Percentiles rank a stretch among this genome's conserved stretches.
phyloP scores from a whole-genome alignment of 64 coral and sea anemone genomes.

The Montipora capricornis region DNA sequence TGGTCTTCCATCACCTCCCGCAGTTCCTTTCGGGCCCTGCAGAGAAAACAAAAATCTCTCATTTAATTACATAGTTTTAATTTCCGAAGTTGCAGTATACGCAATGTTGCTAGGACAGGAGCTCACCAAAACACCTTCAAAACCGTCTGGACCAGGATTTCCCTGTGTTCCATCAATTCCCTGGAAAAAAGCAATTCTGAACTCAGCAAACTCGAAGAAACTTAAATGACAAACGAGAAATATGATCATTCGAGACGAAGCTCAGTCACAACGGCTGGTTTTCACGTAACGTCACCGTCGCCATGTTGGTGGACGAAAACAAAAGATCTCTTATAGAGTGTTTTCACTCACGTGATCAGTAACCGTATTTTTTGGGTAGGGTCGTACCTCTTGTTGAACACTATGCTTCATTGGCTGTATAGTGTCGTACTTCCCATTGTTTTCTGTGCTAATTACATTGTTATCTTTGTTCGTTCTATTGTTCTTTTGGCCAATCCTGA shows the following conservation, averaged over 20 bases:
- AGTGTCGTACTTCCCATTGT: no score
- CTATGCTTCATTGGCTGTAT: no score
- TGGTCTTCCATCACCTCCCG: not conserved
- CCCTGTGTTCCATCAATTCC: not conserved
- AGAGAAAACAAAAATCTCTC: not conserved
- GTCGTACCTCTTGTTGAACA: no score
- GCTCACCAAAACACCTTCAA: slow-evolving; percentile 1
- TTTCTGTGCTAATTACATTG: no score
- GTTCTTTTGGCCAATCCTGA: no score
- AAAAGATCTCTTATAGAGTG: no score
- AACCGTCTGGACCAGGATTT: not conserved
- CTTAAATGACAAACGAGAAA: not conserved
- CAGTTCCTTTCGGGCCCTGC: slow-evolving; percentile 5
- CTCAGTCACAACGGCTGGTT: no score
- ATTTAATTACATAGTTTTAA: not conserved
- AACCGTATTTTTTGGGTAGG: no score
- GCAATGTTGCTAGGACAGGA: not conserved
- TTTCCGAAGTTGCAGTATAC: not conserved
- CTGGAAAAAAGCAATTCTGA: not conserved
- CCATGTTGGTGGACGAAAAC: no score
- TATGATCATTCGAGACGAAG: not conserved
- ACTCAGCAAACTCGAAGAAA: not conserved
- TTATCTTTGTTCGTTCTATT: no score
- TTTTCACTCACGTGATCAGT: no score
- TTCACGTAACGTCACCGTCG: no score